These are phyloP conservation scores for Zapus hudsonius DNA, from an alignment of 2,113 vertebrate species.

Conservation along the genomic window DNA sequence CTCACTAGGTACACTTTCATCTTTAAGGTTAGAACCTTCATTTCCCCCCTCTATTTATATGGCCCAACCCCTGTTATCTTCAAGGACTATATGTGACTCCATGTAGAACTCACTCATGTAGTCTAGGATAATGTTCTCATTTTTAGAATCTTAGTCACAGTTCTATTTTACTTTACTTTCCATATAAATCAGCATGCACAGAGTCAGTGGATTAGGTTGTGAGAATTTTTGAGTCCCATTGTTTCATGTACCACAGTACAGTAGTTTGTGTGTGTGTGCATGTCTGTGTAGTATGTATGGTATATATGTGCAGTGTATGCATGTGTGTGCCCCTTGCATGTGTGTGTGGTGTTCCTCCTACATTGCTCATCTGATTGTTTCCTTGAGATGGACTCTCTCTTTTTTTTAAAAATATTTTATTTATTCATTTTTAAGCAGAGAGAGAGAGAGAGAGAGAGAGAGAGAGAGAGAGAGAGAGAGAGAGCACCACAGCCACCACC, in stretches of 20 bases:
- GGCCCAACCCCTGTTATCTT: not conserved
- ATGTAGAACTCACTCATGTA: not conserved
- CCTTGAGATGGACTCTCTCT: too few relatives aligned
- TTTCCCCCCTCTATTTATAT: not conserved
- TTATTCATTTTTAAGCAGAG: too few relatives aligned
- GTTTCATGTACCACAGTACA: not conserved
- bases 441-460: too few relatives aligned
- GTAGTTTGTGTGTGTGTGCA: not conserved
- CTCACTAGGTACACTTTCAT: not conserved
- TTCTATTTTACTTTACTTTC: not conserved
- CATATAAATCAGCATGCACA: not conserved
- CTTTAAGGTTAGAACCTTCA: not conserved
- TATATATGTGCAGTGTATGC: too few relatives aligned
- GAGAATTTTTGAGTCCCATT: not conserved
- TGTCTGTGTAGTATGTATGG: too few relatives aligned
- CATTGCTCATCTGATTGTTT: too few relatives aligned
- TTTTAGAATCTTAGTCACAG: not conserved
- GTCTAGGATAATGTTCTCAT: not conserved
- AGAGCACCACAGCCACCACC: too few relatives aligned
- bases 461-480: too few relatives aligned
- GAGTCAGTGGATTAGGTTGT: not conserved
- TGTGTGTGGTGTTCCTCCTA: too few relatives aligned
- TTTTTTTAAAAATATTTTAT: too few relatives aligned
- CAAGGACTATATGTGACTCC: not conserved
- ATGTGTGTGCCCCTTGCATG: too few relatives aligned